Evolutionary conservation across 2,888 invertebrate species (phyloP), one percentile per base, ranked within the genome.

Genomic region (Spodoptera exigua): DNA sequence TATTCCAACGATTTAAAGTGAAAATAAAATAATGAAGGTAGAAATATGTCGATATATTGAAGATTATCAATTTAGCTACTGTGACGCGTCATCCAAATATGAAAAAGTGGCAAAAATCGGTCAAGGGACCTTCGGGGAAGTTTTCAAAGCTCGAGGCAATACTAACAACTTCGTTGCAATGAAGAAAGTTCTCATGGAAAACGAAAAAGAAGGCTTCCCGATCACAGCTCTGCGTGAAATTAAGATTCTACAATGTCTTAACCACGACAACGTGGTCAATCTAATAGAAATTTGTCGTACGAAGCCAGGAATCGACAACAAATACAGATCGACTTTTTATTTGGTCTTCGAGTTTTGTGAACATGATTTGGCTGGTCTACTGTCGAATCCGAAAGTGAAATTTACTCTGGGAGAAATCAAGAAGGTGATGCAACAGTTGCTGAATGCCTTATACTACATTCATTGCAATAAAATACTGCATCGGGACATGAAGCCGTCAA

Each of bases 151-250:
- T 0, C 95, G 97, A 56, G 98, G 98, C 61, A 97, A 97, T 83
- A 97, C 96, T 49, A 97, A 97, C 89, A 96, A 97, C 83, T 97
- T 98, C 84, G 99, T 99, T 0, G 99, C 99, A 0, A 97, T 99
- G 97, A 99, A 99, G 85, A 99, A 99, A 92, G 99, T 99, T 10
- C 92, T 99, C 2, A 99, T 99, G 99, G 99, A 99, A 83, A 99
- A 99, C 90, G 99, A 99, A 93, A 99, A 99, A 89, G 99, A 99
- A 95, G 99, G 99, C 46, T 99, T 99, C 88, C 99, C 99, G 0
- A 99, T 99, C 72, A 99, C 99, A 36, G 99, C 99, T 0, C 88
- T 99, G 66, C 95, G 99, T 79, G 99, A 99, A 95, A 99, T 99
- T 59, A 96, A 98, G 82, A 99, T 99, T 80, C 90, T 99, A 37